Base-by-base conservation (phyloP, 2,797 vertebrate species). In the Bufotes viridis region DNA sequence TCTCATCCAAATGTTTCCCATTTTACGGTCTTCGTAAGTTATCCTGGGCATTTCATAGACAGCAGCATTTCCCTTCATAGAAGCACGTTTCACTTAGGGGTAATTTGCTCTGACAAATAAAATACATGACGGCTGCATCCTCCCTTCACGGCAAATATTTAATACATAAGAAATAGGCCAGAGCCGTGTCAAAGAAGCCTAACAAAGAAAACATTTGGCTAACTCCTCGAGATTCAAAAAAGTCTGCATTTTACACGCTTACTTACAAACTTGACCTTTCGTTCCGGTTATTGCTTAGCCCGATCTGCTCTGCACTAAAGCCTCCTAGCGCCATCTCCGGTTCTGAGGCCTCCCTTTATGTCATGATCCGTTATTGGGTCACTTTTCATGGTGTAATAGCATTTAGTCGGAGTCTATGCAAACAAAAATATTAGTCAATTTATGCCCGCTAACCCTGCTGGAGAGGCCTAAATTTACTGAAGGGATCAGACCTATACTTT, bases 391-490 rank as follows among this genome's bases (percentile, higher is more conserved):
- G 90, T 91, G 91, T 92, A 93, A 93, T 92, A 93, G 91, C 89
- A 91, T 91, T 92, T 92, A 89, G 90, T 90, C 84, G 88, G 90
- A 92, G 90, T 82, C 53, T 1, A 82, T 90, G 89, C 86, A 92
- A 94, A 93, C 92, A 94, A 91, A 91, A 94, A 93, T 94, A 93
- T 95, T 94, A 94, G 95, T 95, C 95, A 94, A 94, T 93, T 93
- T 93, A 94, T 93, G 92, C 90, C 92, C 92, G 93, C 92, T 93
- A 95, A 94, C 92, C 94, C 94, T 93, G 87, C 94, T 94, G 94
- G 92, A 95, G 94, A 95, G 94, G 95, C 95, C 94, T 94, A 92
- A 92, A 94, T 96, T 94, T 94, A 87, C 94, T 92, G 94, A 95
- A 95, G 91, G 93, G 94, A 92, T 93, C 90, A 91, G 93, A 95